Evolutionary conservation across 2,113 vertebrate species (phyloP).

Genomic region (Tapirus terrestris): DNA sequence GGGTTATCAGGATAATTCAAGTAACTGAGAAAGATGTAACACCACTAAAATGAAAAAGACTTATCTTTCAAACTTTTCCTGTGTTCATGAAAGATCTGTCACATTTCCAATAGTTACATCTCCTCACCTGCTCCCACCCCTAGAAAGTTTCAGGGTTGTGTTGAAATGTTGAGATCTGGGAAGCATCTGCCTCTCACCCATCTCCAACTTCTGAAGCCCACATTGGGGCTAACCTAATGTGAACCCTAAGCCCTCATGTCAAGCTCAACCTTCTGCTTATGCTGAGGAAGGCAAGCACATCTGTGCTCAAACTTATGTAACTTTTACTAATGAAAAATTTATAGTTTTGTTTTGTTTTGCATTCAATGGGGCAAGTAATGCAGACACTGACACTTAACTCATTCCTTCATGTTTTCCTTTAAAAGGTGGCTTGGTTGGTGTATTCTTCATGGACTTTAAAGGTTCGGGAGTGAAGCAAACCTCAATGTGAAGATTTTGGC

Average conservation of each 20-base stretch:
- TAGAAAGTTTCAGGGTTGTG: background rate
- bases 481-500: slow-evolving; percentile 65
- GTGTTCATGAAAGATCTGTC: slow-evolving; percentile 13
- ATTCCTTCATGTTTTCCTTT: slow-evolving; percentile 68
- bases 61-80: background rate
- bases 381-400: slow-evolving; percentile 36
- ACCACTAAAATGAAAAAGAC: background rate
- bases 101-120: background rate
- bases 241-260: background rate
- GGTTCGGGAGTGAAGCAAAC: slow-evolving; percentile 73
- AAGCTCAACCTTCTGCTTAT: background rate
- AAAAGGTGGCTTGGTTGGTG: slow-evolving; percentile 69
- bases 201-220: background rate
- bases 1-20: background rate
- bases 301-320: background rate
- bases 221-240: background rate
- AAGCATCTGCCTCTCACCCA: background rate
- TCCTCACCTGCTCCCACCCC: background rate
- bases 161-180: background rate
- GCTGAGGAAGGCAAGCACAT: background rate
- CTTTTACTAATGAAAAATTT: background rate
- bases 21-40: background rate
- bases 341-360: background rate
- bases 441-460: slow-evolving; percentile 71
- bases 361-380: slow-evolving; percentile 8